These are phyloP conservation scores for Dipodomys spectabilis DNA, from an alignment of 2,113 vertebrate species.

Conservation along the genomic window DNA sequence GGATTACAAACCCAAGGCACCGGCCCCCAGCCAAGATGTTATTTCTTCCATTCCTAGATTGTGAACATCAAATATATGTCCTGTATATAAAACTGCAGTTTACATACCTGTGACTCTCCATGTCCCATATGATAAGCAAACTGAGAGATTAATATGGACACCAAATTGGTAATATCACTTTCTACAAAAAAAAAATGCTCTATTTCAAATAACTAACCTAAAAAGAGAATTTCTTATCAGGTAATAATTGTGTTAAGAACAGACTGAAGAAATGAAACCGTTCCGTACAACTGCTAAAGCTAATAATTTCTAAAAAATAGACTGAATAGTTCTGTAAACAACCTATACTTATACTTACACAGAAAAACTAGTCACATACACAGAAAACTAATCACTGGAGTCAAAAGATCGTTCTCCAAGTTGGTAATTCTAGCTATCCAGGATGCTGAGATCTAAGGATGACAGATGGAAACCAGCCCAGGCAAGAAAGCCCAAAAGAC, in stretches of 20 bases:
- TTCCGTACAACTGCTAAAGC: too few relatives aligned
- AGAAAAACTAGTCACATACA: slow-evolving; percentile 5
- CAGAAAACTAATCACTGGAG: background rate
- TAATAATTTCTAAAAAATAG: background rate
- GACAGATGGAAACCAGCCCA: too few relatives aligned
- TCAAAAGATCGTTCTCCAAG: background rate
- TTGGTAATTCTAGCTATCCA: too few relatives aligned
- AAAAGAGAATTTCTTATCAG: slow-evolving; percentile 44
- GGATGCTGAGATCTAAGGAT: too few relatives aligned
- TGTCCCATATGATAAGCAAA: background rate
- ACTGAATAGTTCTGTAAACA: background rate
- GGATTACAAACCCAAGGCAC: too few relatives aligned
- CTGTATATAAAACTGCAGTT: slow-evolving; percentile 13
- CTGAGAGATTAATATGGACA: background rate
- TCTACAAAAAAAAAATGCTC: slow-evolving; percentile 61
- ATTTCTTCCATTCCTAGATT: background rate
- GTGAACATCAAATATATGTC: background rate
- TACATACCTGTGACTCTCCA: background rate
- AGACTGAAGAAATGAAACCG: background rate
- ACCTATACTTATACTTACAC: background rate
- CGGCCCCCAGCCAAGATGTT: background rate
- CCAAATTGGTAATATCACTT: slow-evolving; percentile 24
- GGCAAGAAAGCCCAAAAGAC: too few relatives aligned
- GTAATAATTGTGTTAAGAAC: background rate
- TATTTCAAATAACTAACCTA: slow-evolving; percentile 47